Percentiles rank a stretch among this genome's conserved stretches.
These are phyloP conservation scores for Tauraco erythrolophus DNA, from an alignment of 2,113 vertebrate genomes.

Conservation along the genomic window DNA sequence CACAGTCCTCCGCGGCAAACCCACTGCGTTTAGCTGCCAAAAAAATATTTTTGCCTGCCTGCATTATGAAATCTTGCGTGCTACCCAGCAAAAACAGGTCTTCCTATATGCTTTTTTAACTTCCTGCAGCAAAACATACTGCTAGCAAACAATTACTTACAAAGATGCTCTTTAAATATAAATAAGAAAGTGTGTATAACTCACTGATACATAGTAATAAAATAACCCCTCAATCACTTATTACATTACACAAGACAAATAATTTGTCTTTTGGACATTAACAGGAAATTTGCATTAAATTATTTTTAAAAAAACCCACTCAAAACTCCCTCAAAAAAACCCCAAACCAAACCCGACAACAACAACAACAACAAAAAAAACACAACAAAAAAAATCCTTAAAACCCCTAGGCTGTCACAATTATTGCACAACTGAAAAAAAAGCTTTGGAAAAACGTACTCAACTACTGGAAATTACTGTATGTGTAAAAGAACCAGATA, in stretches of 20 bases:
- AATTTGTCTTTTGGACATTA: slow-evolving; percentile 66
- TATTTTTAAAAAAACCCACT: slow-evolving; percentile 41
- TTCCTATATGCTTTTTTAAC: slow-evolving; percentile 65
- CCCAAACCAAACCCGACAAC: no score
- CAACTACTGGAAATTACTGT: slow-evolving; percentile 66
- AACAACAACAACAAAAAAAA: not conserved
- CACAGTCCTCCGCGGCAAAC: not conserved
- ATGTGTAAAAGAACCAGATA: slow-evolving; percentile 41
- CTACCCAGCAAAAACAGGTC: slow-evolving; percentile 43
- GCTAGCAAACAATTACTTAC: slow-evolving; percentile 74
- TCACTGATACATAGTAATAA: slow-evolving; percentile 77
- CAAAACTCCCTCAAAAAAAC: not conserved
- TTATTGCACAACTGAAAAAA: slow-evolving; percentile 85
- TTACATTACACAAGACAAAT: slow-evolving; percentile 73
- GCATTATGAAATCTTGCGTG: slow-evolving; percentile 25
- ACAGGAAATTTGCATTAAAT: slow-evolving; percentile 74
- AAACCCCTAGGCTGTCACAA: not conserved
- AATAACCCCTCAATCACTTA: slow-evolving; percentile 62
- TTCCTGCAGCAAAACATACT: slow-evolving; percentile 78
- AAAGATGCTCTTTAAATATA: slow-evolving; percentile 81
- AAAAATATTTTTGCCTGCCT: not conserved
- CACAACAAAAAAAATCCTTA: not conserved
- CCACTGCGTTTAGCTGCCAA: not conserved
- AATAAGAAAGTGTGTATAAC: slow-evolving; percentile 83
- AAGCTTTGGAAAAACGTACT: slow-evolving; percentile 34